Evolutionary conservation across 2,888 invertebrate genomes (phyloP).

Genomic region (Pachycephus smyrnensis): DNA sequence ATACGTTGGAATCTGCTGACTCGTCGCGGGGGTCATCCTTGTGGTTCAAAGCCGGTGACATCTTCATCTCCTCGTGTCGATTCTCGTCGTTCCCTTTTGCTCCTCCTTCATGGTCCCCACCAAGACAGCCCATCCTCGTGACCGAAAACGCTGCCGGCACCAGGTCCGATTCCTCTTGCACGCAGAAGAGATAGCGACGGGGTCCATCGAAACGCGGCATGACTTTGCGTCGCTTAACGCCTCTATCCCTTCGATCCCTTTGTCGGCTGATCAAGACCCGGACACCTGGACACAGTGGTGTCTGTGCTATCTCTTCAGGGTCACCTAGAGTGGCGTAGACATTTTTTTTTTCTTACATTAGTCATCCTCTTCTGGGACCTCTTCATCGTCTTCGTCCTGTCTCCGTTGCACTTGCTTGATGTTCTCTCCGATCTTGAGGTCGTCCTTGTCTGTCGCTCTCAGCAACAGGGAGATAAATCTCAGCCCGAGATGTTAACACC

Average conservation of each 20-base stretch:
- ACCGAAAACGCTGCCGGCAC: neutral
- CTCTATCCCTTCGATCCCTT: constrained; percentile 34
- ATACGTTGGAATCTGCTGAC: constrained; percentile 54
- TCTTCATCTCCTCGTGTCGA: constrained; percentile 41
- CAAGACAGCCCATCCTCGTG: neutral
- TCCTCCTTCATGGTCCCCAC: neutral
- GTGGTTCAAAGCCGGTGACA: constrained; percentile 49
- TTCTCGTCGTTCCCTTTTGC: neutral
- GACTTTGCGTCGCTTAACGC: constrained; percentile 14
- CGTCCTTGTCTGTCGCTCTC: neutral
- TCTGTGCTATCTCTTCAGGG: constrained; percentile 30
- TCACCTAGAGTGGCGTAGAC: constrained; percentile 29
- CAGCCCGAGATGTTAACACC: neutral
- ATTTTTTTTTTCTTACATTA: constrained; percentile 4
- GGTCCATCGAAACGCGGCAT: constrained; percentile 7
- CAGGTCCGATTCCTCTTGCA: constrained; percentile 1
- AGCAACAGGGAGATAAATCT: neutral
- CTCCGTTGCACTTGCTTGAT: constrained; percentile 14
- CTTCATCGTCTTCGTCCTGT: constrained; percentile 18
- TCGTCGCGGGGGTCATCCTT: constrained; percentile 46
- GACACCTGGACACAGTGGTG: constrained; percentile 39
- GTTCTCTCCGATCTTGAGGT: neutral
- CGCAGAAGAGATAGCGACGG: neutral
- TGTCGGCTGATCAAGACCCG: constrained; percentile 37
- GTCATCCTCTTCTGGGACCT: constrained; percentile 4